Conservation (phyloP, 2,888 invertebrate genomes). For the Himalopsyche kuldschensis region DNA sequence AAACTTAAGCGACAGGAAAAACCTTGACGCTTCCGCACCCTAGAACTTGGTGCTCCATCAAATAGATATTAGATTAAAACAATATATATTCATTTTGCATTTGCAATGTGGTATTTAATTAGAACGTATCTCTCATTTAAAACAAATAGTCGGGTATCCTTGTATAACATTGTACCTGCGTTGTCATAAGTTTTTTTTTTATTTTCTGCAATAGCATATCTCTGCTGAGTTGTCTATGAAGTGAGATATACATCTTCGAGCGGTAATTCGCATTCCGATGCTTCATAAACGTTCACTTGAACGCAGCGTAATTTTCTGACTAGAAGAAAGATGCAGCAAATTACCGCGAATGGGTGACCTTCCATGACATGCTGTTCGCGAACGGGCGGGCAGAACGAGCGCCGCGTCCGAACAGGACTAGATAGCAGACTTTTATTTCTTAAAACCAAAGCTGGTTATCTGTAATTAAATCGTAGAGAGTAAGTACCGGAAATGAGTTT, state of each 20-base stretch:
- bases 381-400: neutral
- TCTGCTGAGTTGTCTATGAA: neutral
- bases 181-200: no score
- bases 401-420: neutral
- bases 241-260: neutral
- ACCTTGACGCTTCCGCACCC: no score
- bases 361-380: neutral
- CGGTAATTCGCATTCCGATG: neutral
- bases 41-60: no score
- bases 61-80: no score
- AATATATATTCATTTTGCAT: no score
- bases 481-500: neutral
- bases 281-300: neutral
- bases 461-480: neutral
- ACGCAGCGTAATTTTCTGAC: neutral
- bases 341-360: neutral
- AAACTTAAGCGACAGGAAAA: no score
- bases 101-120: no score
- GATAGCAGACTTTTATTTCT: neutral
- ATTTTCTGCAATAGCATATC: neutral
- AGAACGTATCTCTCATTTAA: no score
- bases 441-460: neutral
- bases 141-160: no score
- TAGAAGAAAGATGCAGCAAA: neutral
- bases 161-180: no score